These are phyloP conservation scores for Paratrypauchen microcephalus DNA, from an alignment of 2,797 vertebrate species.

Conservation along the genomic window DNA sequence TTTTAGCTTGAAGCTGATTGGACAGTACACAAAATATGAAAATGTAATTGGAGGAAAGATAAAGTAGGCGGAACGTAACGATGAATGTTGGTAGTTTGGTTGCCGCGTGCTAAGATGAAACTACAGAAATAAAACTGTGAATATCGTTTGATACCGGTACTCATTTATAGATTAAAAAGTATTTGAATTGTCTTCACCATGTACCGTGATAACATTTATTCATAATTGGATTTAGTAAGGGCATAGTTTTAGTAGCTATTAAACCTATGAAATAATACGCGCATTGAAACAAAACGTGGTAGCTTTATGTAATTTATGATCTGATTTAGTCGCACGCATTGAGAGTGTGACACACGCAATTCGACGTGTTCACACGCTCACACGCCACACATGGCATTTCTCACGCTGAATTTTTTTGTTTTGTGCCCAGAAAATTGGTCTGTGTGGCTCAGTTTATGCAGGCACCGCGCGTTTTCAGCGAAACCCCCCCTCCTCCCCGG, in stretches of 20 bases:
- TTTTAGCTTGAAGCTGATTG: slow-evolving; percentile 20
- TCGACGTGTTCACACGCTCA: too few species aligned
- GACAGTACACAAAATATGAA: not conserved
- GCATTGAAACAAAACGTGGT: too few species aligned
- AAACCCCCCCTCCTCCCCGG: too few species aligned
- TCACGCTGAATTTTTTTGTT: too few species aligned
- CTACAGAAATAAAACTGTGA: slow-evolving; percentile 18
- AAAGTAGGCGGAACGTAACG: rapidly evolving
- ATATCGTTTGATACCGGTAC: not conserved
- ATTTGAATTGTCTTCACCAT: not conserved
- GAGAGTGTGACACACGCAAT: too few species aligned
- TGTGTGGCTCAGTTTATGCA: too few species aligned
- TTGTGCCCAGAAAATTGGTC: too few species aligned
- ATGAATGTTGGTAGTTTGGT: slow-evolving; percentile 48
- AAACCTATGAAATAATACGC: too few species aligned
- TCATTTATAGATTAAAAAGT: too few species aligned
- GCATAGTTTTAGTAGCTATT: not conserved
- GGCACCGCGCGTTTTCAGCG: too few species aligned
- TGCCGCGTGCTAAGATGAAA: slow-evolving; percentile 62
- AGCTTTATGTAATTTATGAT: not conserved
- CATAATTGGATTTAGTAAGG: not conserved
- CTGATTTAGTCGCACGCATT: too few species aligned
- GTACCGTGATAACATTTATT: not conserved
- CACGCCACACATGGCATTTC: too few species aligned
- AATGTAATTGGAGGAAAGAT: slow-evolving; percentile 40